Percentiles rank a stretch among this genome's conserved stretches.
These are phyloP conservation scores for Neopelma chrysocephalum DNA, from an alignment of 2,797 vertebrate species.

Conservation along the genomic window DNA sequence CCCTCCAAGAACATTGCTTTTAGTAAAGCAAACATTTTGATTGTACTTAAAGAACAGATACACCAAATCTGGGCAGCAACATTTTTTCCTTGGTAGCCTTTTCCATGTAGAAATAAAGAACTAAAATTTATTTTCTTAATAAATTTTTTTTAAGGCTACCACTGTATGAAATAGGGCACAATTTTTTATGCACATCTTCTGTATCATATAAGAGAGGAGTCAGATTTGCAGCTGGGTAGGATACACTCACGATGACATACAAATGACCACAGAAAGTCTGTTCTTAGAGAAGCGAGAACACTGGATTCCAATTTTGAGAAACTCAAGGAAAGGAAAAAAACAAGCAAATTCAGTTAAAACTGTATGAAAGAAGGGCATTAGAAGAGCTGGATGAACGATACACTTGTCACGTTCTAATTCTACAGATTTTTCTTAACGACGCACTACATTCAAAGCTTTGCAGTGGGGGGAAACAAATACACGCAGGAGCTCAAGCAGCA, in stretches of 20 bases:
- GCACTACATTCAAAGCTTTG: not conserved
- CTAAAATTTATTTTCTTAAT: not conserved
- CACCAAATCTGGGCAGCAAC: accelerated
- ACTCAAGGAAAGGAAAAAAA: not conserved
- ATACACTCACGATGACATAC: accelerated
- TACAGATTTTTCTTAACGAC: not conserved
- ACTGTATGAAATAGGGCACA: not conserved
- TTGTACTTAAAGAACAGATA: not conserved
- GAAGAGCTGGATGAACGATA: not conserved
- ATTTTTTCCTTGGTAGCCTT: not conserved
- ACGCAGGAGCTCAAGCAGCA: accelerated
- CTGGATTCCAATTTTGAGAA: not conserved
- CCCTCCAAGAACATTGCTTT: not conserved
- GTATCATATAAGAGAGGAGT: not conserved
- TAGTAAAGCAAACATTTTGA: not conserved
- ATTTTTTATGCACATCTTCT: not conserved
- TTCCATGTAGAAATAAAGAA: not conserved
- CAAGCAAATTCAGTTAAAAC: not conserved
- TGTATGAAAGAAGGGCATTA: not conserved
- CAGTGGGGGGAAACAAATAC: not conserved
- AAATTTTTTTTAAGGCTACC: not conserved
- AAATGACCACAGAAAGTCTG: not conserved
- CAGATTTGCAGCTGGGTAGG: not conserved
- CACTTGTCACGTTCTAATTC: not conserved
- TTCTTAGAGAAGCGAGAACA: not conserved